Conservation (phyloP, 2,797 vertebrate genomes). For the Chaenodraco wilsoni region DNA sequence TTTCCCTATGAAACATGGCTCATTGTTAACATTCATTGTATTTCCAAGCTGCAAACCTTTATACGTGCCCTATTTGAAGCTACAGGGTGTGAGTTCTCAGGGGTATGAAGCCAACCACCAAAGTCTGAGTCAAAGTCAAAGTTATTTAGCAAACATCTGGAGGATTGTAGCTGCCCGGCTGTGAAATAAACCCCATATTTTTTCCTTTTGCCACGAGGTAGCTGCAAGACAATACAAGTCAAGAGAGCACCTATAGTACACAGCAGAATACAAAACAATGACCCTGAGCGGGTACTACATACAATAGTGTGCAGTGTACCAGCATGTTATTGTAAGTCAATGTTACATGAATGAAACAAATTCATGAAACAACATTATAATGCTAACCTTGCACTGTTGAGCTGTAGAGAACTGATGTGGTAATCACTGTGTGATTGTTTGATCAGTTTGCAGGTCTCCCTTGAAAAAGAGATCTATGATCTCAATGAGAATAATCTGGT, state of each 20-base stretch:
- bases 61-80: not conserved
- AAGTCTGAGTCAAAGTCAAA: not conserved
- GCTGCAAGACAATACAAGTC: constrained; percentile 27
- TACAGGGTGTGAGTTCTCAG: not conserved
- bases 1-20: not conserved
- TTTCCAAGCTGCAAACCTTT: not conserved
- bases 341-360: constrained; percentile 24
- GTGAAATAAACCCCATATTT: not conserved
- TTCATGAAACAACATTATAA: constrained; percentile 14
- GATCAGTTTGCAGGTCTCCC: not conserved
- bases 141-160: not conserved
- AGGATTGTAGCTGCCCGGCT: not conserved
- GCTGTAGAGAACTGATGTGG: not conserved
- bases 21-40: not conserved
- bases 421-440: not conserved
- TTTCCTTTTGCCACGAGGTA: constrained; percentile 9
- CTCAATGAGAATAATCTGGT: no score
- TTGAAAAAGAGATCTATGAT: no score
- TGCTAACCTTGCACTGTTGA: constrained; percentile 25
- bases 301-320: not conserved
- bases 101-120: not conserved
- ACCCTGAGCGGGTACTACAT: constrained; percentile 23
- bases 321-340: constrained; percentile 20
- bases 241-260: constrained; percentile 37
- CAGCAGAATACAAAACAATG: constrained; percentile 34